Evolutionary conservation across 2,888 invertebrate species (phyloP), one percentile per base, ranked within the genome.

Genomic region (Aspidiotus destructor): DNA sequence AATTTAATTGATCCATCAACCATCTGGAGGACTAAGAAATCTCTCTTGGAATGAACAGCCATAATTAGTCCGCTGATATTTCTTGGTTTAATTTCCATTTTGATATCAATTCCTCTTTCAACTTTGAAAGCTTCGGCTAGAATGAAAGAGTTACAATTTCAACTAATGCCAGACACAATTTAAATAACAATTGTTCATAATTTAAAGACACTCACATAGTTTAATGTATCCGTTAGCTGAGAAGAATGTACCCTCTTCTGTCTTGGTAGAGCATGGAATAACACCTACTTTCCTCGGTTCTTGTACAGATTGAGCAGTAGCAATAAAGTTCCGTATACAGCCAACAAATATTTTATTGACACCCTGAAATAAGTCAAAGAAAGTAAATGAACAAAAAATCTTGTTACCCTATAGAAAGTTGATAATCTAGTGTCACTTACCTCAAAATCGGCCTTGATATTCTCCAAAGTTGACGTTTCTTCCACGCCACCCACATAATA

Each of bases 1-100:
- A 93, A 87, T 70, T 85, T 84, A 28, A 98, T 84, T 69, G 86
- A 84, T 71, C 96, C 95, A 73, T 94, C 86, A 3, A 90, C 80
- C 80, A 98, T 81, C 77, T 98, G 94, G 63, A 98, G 80, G 0
- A 94, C 82, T 72, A 97, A 80, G 77, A 85, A 95, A 75, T 96
- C 92, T 69, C 82, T 84, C 72, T 81, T 84, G 0, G 65, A 16
- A 75, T 93, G 89, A 3, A 92, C 91, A 6, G 92, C 87, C 72
- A 95, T 81, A 58, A 99, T 78, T 17, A 97, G 81, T 5, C 97
- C 98, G 1, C 88, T 86, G 7, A 86, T 82, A 72, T 87, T 85
- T 16, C 96, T 83, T 0, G 96, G 93, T 71, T 89, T 88, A 70
- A 97, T 88, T 72, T 92, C 89, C 82, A 97, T 83, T 52, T 84